A percentile compares a stretch with the other conserved stretches of the same genome.
Conservation (phyloP, 2,888 invertebrate species). For the Andrena camellia region DNA sequence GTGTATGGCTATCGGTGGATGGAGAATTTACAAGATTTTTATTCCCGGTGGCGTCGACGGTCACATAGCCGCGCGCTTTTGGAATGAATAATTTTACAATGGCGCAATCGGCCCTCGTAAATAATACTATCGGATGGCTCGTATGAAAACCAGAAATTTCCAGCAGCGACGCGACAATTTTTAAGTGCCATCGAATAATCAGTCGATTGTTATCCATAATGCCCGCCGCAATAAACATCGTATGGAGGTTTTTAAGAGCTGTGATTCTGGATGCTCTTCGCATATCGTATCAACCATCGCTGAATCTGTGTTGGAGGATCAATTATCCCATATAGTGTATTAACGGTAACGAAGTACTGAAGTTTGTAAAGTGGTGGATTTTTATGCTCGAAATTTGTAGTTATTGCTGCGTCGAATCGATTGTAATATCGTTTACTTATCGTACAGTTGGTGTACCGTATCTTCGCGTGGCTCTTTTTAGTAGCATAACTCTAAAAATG, state of each 20-base stretch:
- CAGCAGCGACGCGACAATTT: conserved; percentile 39
- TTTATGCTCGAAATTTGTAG: too few relatives aligned
- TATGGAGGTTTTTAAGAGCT: conserved; percentile 4
- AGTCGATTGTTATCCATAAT: conserved; percentile 33
- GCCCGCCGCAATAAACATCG: conserved; percentile 30
- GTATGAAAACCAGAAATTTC: conserved; percentile 47
- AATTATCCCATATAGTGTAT: not conserved
- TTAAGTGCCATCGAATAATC: conserved; percentile 41
- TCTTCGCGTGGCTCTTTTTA: too few relatives aligned
- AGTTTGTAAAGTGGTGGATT: too few relatives aligned
- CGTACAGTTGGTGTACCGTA: too few relatives aligned
- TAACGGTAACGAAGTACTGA: too few relatives aligned
- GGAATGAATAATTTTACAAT: conserved; percentile 55
- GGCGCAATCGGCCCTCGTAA: conserved; percentile 56
- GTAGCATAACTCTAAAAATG: too few relatives aligned
- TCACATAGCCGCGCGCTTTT: conserved; percentile 28
- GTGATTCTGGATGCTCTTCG: not conserved
- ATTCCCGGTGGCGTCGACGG: conserved; percentile 39
- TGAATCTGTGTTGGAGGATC: not conserved
- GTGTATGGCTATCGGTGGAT: not conserved
- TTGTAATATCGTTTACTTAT: too few relatives aligned
- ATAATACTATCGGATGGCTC: conserved; percentile 47
- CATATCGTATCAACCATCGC: not conserved
- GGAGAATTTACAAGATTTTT: conserved; percentile 53
- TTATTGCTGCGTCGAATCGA: too few relatives aligned